Evolutionary conservation across 2,888 invertebrate species (phyloP).

Genomic region (Monoplex corrugatus): DNA sequence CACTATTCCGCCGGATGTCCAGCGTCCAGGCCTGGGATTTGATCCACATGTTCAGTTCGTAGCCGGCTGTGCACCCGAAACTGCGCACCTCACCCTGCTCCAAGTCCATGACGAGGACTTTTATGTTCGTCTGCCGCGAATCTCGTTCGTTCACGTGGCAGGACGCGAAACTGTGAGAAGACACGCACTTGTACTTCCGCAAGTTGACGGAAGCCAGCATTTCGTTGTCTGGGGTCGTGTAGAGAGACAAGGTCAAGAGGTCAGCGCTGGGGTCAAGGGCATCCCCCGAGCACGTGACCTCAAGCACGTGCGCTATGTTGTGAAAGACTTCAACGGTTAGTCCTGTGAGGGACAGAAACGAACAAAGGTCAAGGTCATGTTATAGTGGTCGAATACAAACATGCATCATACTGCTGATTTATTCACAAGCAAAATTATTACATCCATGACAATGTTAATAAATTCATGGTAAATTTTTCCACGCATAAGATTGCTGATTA

Average conservation of each 20-base stretch:
- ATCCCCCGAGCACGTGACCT: constrained; percentile 40
- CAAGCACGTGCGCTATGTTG: constrained; percentile 33
- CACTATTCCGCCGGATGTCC: constrained; percentile 32
- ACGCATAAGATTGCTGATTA: too few species aligned
- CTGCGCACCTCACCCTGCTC: background rate
- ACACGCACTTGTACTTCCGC: constrained; percentile 41
- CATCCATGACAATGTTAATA: too few species aligned
- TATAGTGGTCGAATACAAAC: too few species aligned
- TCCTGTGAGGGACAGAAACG: background rate
- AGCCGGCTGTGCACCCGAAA: constrained; percentile 40
- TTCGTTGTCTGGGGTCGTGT: background rate
- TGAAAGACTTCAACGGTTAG: constrained; percentile 26
- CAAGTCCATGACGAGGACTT: constrained; percentile 34
- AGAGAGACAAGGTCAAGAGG: constrained; percentile 40
- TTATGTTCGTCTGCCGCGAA: constrained; percentile 6
- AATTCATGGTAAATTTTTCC: too few species aligned
- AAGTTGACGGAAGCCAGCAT: constrained; percentile 42
- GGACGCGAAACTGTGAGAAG: constrained; percentile 31
- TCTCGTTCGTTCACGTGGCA: constrained; percentile 30
- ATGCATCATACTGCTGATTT: too few species aligned
- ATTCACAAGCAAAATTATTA: too few species aligned
- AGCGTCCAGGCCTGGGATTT: constrained; percentile 36
- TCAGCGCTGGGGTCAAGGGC: constrained; percentile 25
- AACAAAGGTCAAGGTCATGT: too few species aligned
- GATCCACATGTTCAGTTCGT: constrained; percentile 21